Evolutionary conservation across 2,797 vertebrate species (phyloP).

Genomic region (Pristis pectinata): DNA sequence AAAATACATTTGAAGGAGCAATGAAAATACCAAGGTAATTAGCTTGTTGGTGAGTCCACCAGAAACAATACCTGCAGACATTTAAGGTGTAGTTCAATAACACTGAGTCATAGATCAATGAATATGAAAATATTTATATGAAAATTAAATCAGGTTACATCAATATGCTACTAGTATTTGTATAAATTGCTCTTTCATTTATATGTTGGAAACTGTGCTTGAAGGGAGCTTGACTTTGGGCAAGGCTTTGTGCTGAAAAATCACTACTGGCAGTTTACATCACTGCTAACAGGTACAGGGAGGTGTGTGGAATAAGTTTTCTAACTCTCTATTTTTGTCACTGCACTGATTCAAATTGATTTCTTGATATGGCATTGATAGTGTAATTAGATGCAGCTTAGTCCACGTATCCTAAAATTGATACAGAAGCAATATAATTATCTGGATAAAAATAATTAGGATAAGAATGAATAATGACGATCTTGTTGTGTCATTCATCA

Average conservation of each 20-base stretch:
- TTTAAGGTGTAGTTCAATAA: not conserved
- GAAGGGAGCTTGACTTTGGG: not conserved
- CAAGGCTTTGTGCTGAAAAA: not conserved
- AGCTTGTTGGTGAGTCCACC: not conserved
- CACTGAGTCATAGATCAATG: not conserved
- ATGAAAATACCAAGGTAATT: not conserved
- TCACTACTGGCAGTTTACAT: not conserved
- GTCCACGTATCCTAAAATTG: not conserved
- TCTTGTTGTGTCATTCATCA: not conserved
- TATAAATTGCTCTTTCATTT: not conserved
- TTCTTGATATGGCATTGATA: not conserved
- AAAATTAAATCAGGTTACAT: not conserved
- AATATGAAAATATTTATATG: not conserved
- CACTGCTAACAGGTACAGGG: not conserved
- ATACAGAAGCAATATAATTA: not conserved
- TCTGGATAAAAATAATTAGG: not conserved
- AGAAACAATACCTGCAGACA: not conserved
- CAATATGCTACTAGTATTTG: not conserved
- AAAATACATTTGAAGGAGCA: not conserved
- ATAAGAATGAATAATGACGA: not conserved
- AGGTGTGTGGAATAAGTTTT: not conserved
- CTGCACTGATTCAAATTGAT: not conserved
- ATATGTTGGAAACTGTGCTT: not conserved
- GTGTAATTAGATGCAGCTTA: not conserved
- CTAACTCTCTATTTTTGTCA: not conserved